phyloP scores from a whole-genome alignment of 2,797 vertebrate genomes.

The Agapornis canus region DNA sequence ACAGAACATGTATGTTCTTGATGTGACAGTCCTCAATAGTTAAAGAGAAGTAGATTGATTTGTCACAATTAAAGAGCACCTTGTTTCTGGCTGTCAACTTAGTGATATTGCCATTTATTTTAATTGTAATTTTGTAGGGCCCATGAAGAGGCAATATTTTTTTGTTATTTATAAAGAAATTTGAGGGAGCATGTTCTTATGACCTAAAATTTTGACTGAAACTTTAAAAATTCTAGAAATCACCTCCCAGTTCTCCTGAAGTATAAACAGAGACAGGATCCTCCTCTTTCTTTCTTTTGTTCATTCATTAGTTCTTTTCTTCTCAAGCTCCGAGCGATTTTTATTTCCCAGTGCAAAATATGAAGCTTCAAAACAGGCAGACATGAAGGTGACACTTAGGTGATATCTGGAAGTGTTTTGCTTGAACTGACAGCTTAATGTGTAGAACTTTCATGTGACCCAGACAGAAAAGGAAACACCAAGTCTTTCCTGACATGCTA shows the following conservation, averaged over 20 bases:
- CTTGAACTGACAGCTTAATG: conserved; percentile 20
- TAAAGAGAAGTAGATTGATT: not conserved
- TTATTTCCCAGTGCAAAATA: not conserved
- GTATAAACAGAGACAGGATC: not conserved
- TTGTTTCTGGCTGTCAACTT: not conserved
- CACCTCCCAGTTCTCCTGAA: not conserved
- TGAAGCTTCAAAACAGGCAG: conserved; percentile 9
- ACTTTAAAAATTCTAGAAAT: conserved; percentile 20
- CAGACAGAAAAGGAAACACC: conserved; percentile 11
- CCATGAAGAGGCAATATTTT: not conserved
- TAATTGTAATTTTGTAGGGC: not conserved
- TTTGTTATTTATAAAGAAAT: not conserved
- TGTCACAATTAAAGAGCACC: not conserved
- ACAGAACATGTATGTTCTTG: not conserved
- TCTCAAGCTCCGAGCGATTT: not conserved
- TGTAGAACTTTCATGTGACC: conserved; percentile 5
- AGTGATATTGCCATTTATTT: conserved; percentile 24
- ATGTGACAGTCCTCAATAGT: not conserved
- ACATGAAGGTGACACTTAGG: conserved; percentile 17
- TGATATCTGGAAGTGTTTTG: conserved; percentile 5
- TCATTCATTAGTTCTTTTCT: not conserved
- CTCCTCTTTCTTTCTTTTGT: not conserved
- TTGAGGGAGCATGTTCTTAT: not conserved
- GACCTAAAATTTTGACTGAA: not conserved
- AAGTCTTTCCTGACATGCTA: not conserved